phyloP scores from a whole-genome alignment of 2,113 vertebrate genomes.

The Oryctolagus cuniculus region mOryCun1.1 NC_091433.1:152811001-152811500 shows the following conservation, averaged over 20 bases:
- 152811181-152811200: background rate
- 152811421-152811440: slow-evolving; percentile 26
- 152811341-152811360: background rate
- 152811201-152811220: background rate
- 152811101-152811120: slow-evolving; percentile 14
- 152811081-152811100: background rate
- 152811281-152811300: background rate
- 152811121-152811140: background rate
- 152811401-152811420: background rate
- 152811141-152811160: background rate
- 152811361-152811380: background rate
- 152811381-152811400: background rate
- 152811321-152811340: background rate
- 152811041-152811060: too few species aligned
- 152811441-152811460: background rate
- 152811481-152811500: background rate
- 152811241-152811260: background rate
- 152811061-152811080: too few species aligned
- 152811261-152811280: background rate
- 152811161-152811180: background rate
- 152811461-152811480: background rate
- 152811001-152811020: too few species aligned
- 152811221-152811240: background rate
- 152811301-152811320: background rate
- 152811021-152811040: too few species aligned